These are phyloP conservation scores for Triplophysa dalaica DNA, from an alignment of 2,113 vertebrate species.

Conservation along the genomic window DNA sequence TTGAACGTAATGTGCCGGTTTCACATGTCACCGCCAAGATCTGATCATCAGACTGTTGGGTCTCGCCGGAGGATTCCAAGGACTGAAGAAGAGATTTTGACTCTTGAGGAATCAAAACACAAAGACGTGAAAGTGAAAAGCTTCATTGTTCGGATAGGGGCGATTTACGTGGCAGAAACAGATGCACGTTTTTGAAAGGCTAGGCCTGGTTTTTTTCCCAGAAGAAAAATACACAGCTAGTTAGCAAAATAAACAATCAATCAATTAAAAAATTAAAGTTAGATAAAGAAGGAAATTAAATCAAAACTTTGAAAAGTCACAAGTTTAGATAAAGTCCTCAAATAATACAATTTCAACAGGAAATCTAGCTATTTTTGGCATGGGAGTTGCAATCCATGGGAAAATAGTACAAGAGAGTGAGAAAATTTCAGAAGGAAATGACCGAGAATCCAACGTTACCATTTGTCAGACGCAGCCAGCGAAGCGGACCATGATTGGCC, in stretches of 20 bases:
- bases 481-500: slow-evolving; percentile 61
- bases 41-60: neutral
- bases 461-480: slow-evolving; percentile 70
- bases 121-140: slow-evolving; percentile 27
- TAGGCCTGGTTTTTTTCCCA: too few species aligned
- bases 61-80: neutral
- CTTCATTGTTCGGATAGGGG: neutral
- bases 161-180: too few species aligned
- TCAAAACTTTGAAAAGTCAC: neutral
- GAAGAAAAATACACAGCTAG: too few species aligned
- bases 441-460: slow-evolving; percentile 76
- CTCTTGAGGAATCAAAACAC: slow-evolving; percentile 7
- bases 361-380: neutral
- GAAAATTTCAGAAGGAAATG: neutral
- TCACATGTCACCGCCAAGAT: slow-evolving; percentile 36
- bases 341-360: neutral
- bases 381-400: neutral
- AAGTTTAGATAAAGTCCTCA: neutral
- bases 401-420: slow-evolving; percentile 3
- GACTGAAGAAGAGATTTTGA: neutral
- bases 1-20: slow-evolving; percentile 21
- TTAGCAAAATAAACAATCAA: too few species aligned
- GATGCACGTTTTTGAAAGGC: too few species aligned
- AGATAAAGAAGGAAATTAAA: neutral
- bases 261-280: too few species aligned